A percentile compares a stretch with the other conserved stretches of the same genome.
These are phyloP conservation scores for Tillus elongatus DNA, from an alignment of 2,888 invertebrate genomes.

Conservation along the genomic window DNA sequence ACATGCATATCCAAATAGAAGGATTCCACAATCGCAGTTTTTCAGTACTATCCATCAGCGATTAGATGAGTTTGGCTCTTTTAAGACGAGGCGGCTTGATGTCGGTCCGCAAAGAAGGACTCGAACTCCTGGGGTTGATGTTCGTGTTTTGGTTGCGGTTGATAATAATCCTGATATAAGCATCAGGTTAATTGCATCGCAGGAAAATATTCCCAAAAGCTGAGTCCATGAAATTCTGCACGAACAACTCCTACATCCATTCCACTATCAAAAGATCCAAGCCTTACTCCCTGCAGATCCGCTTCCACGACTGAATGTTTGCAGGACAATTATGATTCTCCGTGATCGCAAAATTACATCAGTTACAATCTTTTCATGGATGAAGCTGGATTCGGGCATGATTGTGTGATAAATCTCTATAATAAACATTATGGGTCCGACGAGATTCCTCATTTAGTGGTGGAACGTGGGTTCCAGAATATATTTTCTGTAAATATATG, in stretches of 20 bases:
- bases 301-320: no score
- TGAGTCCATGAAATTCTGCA: no score
- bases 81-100: background rate
- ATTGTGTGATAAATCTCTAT: background rate
- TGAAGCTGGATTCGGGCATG: no score
- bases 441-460: background rate
- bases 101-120: background rate
- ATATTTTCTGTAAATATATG: background rate
- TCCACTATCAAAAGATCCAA: no score
- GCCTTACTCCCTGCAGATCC: slow-evolving; percentile 2
- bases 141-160: no score
- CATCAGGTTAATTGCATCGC: background rate
- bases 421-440: slow-evolving; percentile 1
- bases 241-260: no score
- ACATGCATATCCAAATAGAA: background rate
- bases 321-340: no score
- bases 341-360: no score
- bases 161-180: no score
- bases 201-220: background rate
- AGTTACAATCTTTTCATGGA: no score
- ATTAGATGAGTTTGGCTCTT: background rate
- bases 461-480: background rate
- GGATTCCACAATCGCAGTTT: slow-evolving; percentile 1
- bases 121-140: background rate
- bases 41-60: slow-evolving; percentile 2